Conservation (phyloP, 92 coral and sea anemone species). For the Parazoanthus darwini region DNA sequence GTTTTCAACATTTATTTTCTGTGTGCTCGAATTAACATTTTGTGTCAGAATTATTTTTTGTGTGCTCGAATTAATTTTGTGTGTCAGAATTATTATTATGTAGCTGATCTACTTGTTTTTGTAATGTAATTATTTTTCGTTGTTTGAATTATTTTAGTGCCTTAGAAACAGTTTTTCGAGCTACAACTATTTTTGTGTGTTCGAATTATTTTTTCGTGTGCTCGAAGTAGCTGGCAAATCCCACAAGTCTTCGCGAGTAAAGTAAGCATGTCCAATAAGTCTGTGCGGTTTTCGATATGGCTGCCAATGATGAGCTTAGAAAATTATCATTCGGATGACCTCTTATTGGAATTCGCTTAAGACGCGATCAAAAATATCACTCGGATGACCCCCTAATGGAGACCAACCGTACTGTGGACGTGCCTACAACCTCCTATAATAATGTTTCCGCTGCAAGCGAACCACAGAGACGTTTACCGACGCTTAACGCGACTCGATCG, state of each 20-base stretch:
- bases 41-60: neutral
- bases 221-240: slow-evolving; percentile 7
- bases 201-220: neutral
- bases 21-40: neutral
- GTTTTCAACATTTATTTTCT: neutral
- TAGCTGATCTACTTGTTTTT: neutral
- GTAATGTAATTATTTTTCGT: neutral
- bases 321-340: neutral
- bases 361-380: neutral
- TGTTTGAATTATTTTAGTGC: too few species aligned
- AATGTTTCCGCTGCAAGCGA: neutral
- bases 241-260: neutral
- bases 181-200: too few species aligned
- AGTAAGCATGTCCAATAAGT: neutral
- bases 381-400: neutral
- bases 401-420: neutral
- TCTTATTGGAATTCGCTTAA: neutral
- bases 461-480: neutral
- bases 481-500: slow-evolving; percentile 8
- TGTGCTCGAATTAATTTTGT: neutral
- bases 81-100: neutral
- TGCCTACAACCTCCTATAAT: too few species aligned
- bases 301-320: slow-evolving; percentile 11
- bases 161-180: too few species aligned
- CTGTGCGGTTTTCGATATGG: slow-evolving; percentile 14